Base-by-base conservation (phyloP, 2,888 invertebrate species). In the Hedya salicella region DNA sequence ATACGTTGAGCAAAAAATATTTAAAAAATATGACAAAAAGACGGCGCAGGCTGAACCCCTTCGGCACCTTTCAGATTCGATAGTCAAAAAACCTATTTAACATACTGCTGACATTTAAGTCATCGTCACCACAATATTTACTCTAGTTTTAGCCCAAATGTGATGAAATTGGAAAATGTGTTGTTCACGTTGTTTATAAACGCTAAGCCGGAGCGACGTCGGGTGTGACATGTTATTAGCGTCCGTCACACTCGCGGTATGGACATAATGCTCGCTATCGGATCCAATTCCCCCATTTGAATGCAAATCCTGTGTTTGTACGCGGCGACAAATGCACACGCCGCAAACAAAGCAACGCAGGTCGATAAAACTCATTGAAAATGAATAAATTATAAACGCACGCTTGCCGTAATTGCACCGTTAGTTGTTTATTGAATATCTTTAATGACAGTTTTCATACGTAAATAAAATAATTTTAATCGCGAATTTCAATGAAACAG, bases 331-430 rank as follows among this genome's bases (percentile, higher is more conserved):
- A 79, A 78, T 76, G 73, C 73, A 71, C 73, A 71, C 74, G 72
- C 78, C 80, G 73, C 80, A 76, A 81, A 85, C 83, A 81, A 81
- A 77, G 77, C 75, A 74, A 46, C 73, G 75, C 66, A 74, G 79
- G 82, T 86, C 86, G 83, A 88, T 86, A 83, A 81, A 83, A 83
- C 81, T 80, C 70, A 79, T 74, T 78, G 81, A 78, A 85, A 84
- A 83, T 83, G 81, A 85, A 88, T 87, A 85, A 85, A 86, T 87
- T 79, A 86, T 79, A 71, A 79, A 71, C 73, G 76, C 74, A 73
- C 76, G 71, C 56, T 74, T 67, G 78, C 77, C 79, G 78, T 81
- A 82, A 86, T 85, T 82, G 82, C 79, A 77, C 76, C 74, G 73
- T 78, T 59, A 68, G 46, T 65, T 61, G 49, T 66, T 59, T 63